These are phyloP conservation scores for Callaeas wilsoni DNA, from an alignment of 2,113 vertebrate species.

Conservation along the genomic window DNA sequence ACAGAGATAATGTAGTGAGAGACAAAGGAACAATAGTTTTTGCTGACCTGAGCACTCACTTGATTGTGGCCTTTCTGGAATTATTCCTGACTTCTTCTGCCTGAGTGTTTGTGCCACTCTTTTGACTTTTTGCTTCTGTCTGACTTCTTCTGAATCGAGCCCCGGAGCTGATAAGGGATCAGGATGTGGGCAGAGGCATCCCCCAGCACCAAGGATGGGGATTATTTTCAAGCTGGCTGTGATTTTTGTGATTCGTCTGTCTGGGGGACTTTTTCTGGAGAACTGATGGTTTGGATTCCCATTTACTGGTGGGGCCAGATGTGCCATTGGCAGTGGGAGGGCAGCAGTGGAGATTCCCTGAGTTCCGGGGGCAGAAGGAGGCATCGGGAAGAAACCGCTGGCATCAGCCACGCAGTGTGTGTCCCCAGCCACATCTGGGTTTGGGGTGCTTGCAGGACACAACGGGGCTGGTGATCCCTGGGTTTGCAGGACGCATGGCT, in stretches of 20 bases:
- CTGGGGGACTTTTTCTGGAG: background rate
- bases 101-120: background rate
- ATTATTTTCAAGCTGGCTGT: background rate
- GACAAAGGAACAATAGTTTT: slow-evolving; percentile 28
- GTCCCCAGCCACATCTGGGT: rapidly evolving
- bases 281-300: background rate
- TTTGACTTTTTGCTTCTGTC: background rate
- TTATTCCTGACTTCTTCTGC: background rate
- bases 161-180: background rate
- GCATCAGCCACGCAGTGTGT: rapidly evolving
- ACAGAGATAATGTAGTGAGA: slow-evolving; percentile 8
- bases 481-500: background rate
- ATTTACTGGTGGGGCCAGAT: background rate
- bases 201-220: background rate
- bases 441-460: background rate
- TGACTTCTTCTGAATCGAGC: background rate
- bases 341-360: background rate
- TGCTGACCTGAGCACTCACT: background rate
- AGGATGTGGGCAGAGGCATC: background rate
- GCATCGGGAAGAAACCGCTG: background rate
- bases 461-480: rapidly evolving
- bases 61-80: slow-evolving; percentile 10
- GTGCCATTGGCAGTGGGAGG: background rate
- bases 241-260: background rate
- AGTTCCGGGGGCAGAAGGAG: background rate